Base-by-base conservation (phyloP, 1,140 invertebrate species). In the Pseudachorutes palmiensis region DNA sequence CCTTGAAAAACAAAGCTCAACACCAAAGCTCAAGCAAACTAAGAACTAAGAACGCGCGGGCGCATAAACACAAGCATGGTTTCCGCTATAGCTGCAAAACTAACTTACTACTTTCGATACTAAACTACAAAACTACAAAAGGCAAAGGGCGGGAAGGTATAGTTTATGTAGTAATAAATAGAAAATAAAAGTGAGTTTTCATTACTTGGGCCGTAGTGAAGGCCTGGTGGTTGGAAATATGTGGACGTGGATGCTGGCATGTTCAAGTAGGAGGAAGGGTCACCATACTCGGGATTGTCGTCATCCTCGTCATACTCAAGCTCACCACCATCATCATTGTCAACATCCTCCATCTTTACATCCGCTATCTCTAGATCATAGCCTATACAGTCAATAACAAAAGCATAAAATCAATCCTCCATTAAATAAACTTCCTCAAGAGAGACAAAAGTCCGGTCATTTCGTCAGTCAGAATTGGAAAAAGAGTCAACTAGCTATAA, bases 301-400 rank as follows among this genome's bases (percentile, higher is more conserved):
- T 65, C 33, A 63, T 71, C 70, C 45, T 70, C 71, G 48, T 70
- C 63, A 68, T 59, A 61, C 16, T 69, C 58, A 68, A 67, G 62
- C 31, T 73, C 67, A 64, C 64, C 62, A 67, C 70, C 67, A 9
- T 59, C 64, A 29, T 49, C 66, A 14, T 57, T 49, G 33, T 41
- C 55, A 19, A 64, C 67, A 66, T 36, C 62, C 41, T 73, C 69
- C 61, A 70, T 68, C 65, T 73, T 70, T 63, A 70, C 61, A 61
- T 68, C 71, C 55, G 68, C 68, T 68, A 66, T 26, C 30, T 71
- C 69, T 69, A 73, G 45, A 61, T 71, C 69, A 69, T 67, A 68
- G 22, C 72, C 69, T 70, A 65, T 26, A 12, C 12, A 12, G 65
- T 66, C 71, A 70, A 70, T 64, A 73, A 72, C 62, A 70, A 67